Base-by-base conservation (phyloP, 2,113 vertebrate genomes). In the Arothron firmamentum region DNA sequence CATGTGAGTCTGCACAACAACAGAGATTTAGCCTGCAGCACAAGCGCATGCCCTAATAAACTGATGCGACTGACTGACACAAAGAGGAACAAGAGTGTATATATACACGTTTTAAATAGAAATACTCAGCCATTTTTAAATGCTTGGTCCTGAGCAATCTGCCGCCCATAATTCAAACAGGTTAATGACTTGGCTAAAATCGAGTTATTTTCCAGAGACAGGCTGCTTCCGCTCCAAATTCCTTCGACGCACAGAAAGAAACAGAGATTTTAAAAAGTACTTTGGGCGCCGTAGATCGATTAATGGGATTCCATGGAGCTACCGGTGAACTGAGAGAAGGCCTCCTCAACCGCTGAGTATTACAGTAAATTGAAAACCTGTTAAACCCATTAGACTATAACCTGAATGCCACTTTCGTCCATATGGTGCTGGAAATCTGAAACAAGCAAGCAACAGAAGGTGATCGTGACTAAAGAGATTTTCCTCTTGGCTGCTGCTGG, bases 1-100 rank as follows among this genome's bases (percentile, higher is more conserved):
- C 70, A 78, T 75, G 72, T 50, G 74, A 78, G 66, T 67, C 51
- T 78, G 60, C 71, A 76, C 77, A 69, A 80, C 46, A 59, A 78
- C 66, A 65, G 65, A 65, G 38, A 68, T 54, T 72, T 50, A 66
- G 60, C 82, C 76, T 59, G 64, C 48, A 86, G 89, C 72, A 74
- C 48, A 17, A 77, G 61, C 59, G 64, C 78, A 74, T 82, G 84
- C 69, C 69, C 81, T 71, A 83, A 78, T 80, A 80, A 85, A 79
- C 76, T 41, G 58, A 78, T 81, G 41, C 72, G 42, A 51, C 72
- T 67, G 56, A 59, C 54, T 56, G 70, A 71, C 45, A 71, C 45
- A 31, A 57, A 7, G 51, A 34, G n/a, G 7, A 55, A 56, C 13
- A 17, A 45, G 28, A 31, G 28, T 5, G 28, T 31, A 31, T 31